Base-by-base conservation (phyloP, 2,113 vertebrate genomes). In the Echinops telfairi region DNA sequence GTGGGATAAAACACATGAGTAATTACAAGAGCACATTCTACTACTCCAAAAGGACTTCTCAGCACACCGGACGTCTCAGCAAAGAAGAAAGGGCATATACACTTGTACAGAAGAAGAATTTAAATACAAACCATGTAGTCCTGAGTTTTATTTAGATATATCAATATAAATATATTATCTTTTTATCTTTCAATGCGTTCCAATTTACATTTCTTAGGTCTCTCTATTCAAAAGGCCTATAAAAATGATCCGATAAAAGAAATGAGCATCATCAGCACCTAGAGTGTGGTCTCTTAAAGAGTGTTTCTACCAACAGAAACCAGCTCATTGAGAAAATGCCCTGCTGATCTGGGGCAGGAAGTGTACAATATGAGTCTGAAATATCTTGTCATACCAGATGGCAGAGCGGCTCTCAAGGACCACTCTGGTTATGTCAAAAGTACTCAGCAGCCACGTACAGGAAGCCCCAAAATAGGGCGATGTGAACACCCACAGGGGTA, bases 91-190 rank as follows among this genome's bases (percentile, higher is more conserved):
- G 31, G 47, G 47, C 10, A 53, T 53, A 53, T 17, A 93, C 38
- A 90, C 16, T 33, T 83, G 10, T 60, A 89, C 82, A 16, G 73
- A 1, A 91, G 23, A 96, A 91, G n/a, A 94, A 76, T n/a, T 73
- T 79, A 86, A 90, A 17, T 40, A 85, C 86, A 89, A 89, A 58
- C 62, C 25, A 70, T 23, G 11, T 9, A 68, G 64, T 29, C 62
- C n/a, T 87, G 33, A 90, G 79, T 76, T 40, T 81, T 60, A 78
- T 38, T 36, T 40, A 1, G 57, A 89, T 75, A 3, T 25, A 62
- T 62, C 40, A 75, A 47, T 10, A 86, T 80, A 4, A 95, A 80
- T 60, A 80, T 17, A 60, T 16, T 10, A 86, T n/a, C 12, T 71
- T 85, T 89, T 82, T 93, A 89, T 60, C 27, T 58, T 62, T 80